These are phyloP conservation scores for Lucifuga dentata DNA, from an alignment of 2,113 vertebrate species.

Conservation along the genomic window DNA sequence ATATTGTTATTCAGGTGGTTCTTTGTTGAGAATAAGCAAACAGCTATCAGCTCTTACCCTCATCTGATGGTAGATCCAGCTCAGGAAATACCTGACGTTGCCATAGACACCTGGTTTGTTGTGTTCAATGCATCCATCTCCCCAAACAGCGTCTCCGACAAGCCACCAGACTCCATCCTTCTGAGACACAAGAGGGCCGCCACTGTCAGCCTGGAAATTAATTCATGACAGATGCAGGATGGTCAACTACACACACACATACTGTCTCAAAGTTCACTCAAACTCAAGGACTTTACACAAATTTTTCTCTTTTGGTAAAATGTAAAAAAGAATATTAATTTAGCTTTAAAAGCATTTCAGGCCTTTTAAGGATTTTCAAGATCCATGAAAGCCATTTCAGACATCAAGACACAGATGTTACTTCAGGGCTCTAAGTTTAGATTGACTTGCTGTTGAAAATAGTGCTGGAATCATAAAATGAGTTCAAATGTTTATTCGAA, in stretches of 20 bases:
- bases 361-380: neutral
- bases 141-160: constrained; percentile 88
- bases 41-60: constrained; percentile 83
- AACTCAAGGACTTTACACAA: too few species aligned
- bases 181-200: constrained; percentile 85
- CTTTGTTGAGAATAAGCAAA: neutral
- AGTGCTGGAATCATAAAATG: too few species aligned
- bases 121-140: constrained; percentile 77
- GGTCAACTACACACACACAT: too few species aligned
- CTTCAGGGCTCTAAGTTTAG: constrained; percentile 18
- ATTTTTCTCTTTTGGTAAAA: neutral
- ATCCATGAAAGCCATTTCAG: constrained; percentile 3
- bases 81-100: constrained; percentile 84
- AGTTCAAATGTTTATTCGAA: constrained; percentile 32
- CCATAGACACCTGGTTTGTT: constrained; percentile 87
- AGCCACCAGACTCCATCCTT: constrained; percentile 87
- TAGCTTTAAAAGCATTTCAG: neutral
- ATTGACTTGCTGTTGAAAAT: too few species aligned
- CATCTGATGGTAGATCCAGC: constrained; percentile 90
- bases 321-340: neutral
- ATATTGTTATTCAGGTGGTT: neutral
- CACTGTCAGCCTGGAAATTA: constrained; percentile 84
- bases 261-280: too few species aligned
- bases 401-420: constrained; percentile 8
- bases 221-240: too few species aligned